Evolutionary conservation across 2,888 invertebrate species (phyloP).

Genomic region (Plagiodera versicolora): DNA sequence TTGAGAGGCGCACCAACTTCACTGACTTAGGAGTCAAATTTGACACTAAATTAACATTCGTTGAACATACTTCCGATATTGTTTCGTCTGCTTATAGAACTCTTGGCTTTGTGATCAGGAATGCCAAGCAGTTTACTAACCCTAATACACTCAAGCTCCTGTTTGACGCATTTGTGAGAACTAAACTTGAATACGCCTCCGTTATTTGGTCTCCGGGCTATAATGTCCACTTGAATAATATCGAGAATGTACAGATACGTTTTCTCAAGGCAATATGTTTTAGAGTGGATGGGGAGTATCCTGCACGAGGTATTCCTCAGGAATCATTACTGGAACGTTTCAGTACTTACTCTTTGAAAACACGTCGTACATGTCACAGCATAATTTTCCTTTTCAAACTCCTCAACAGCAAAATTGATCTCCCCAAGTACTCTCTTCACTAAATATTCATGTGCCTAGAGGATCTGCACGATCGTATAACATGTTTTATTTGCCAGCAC

Average conservation of each 20-base stretch:
- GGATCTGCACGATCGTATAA: conserved; percentile 1
- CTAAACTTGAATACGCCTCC: neutral
- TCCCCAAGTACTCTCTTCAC: neutral
- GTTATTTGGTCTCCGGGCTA: neutral
- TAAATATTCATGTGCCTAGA: neutral
- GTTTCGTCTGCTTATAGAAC: neutral
- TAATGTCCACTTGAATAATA: conserved; percentile 3
- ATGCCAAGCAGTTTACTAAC: neutral
- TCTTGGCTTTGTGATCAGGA: neutral
- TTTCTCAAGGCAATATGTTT: neutral
- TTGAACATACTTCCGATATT: neutral
- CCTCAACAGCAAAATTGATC: neutral
- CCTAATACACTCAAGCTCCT: conserved; percentile 5
- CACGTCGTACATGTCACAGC: conserved; percentile 1
- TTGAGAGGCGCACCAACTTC: neutral
- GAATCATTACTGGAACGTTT: neutral
- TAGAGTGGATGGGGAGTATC: no score
- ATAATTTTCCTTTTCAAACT: neutral
- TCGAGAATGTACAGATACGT: conserved; percentile 5
- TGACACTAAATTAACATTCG: neutral
- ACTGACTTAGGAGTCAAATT: conserved; percentile 3
- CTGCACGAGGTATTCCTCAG: conserved; percentile 8
- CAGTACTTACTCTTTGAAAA: neutral
- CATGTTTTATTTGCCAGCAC: neutral
- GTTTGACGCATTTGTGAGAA: conserved; percentile 2